These are phyloP conservation scores for Rhinoderma darwinii DNA, from an alignment of 2,113 vertebrate species.

Conservation along the genomic window DNA sequence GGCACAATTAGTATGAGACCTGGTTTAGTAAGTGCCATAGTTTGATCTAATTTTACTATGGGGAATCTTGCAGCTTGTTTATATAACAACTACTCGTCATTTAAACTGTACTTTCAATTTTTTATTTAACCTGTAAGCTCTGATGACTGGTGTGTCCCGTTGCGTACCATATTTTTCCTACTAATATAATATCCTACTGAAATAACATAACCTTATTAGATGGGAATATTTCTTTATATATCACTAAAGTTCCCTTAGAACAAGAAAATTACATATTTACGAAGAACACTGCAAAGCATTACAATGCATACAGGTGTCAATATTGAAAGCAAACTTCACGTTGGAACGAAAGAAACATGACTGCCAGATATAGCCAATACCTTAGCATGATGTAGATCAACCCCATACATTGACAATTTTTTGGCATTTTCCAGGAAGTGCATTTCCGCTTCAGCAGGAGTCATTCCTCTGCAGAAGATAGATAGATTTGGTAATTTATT, in stretches of 20 bases:
- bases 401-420: conserved; percentile 97
- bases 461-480: conserved; percentile 86
- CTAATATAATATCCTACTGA: no score
- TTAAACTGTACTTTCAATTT: no score
- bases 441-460: conserved; percentile 94
- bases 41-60: no score
- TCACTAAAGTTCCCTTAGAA: not conserved
- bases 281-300: not conserved
- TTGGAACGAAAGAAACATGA: not conserved
- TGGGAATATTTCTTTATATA: no score
- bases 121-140: no score
- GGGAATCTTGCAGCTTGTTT: no score
- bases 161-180: no score
- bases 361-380: conserved; percentile 67
- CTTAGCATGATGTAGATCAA: conserved; percentile 97
- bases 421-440: conserved; percentile 98
- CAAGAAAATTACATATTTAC: not conserved
- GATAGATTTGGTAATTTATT: not conserved
- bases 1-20: no score
- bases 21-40: no score
- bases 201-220: no score
- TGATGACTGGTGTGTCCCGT: no score
- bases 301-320: not conserved
- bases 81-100: no score
- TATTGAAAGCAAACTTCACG: not conserved